These are phyloP conservation scores for Nymphicus hollandicus DNA, from an alignment of 2,113 vertebrate genomes.

Conservation along the genomic window DNA sequence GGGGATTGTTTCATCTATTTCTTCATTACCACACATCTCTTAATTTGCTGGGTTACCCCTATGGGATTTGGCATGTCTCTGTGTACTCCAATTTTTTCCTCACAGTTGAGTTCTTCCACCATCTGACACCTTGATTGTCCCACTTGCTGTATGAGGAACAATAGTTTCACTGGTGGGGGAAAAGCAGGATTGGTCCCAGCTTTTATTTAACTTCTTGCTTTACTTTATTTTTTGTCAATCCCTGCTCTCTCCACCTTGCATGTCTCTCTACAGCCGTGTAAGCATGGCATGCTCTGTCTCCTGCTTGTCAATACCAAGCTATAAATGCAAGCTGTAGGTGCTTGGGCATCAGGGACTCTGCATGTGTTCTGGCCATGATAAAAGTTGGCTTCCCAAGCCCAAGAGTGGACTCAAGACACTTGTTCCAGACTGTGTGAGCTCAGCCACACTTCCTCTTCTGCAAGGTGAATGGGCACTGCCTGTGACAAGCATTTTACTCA, in stretches of 20 bases:
- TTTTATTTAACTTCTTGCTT: not conserved
- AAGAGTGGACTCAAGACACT: not conserved
- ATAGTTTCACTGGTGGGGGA: not conserved
- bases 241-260: not conserved
- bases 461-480: fast-evolving
- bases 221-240: not conserved
- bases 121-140: not conserved
- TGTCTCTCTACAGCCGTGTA: not conserved
- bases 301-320: not conserved
- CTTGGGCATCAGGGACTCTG: not conserved
- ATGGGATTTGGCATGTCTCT: not conserved
- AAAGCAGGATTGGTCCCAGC: fast-evolving
- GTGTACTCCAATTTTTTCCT: not conserved
- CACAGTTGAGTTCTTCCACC: not conserved
- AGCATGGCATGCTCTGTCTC: not conserved
- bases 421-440: not conserved
- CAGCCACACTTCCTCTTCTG: not conserved
- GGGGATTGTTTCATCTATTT: not conserved
- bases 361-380: fast-evolving
- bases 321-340: not conserved
- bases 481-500: not conserved
- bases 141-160: fast-evolving
- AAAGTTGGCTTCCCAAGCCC: not conserved
- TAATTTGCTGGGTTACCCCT: not conserved
- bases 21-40: not conserved